Evolutionary conservation across 2,888 invertebrate species (phyloP).

Genomic region (Drosophila melanocephala): DNA sequence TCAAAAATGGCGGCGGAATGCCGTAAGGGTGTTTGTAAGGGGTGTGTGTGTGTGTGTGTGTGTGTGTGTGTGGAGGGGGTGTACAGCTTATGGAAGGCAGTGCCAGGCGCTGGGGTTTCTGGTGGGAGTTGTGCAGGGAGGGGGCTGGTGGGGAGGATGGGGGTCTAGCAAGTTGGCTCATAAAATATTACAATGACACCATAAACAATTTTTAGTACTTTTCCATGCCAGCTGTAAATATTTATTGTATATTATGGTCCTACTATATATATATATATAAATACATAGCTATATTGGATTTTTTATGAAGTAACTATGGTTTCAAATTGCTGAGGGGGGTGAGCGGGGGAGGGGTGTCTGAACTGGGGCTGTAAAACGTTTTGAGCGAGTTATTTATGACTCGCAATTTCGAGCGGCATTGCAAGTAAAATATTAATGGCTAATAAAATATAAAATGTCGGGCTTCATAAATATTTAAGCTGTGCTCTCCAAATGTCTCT

Average conservation of each 20-base stretch:
- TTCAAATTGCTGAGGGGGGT: slow-evolving; percentile 33
- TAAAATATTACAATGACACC: slow-evolving; percentile 82
- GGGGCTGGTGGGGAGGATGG: neutral
- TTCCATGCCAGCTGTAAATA: slow-evolving; percentile 74
- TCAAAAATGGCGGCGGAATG: slow-evolving; percentile 49
- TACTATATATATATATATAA: slow-evolving; percentile 29
- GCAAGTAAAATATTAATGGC: slow-evolving; percentile 69
- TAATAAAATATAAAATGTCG: slow-evolving; percentile 66
- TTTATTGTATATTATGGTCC: slow-evolving; percentile 65
- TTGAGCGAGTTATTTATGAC: slow-evolving; percentile 66
- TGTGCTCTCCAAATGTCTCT: slow-evolving; percentile 17
- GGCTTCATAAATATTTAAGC: slow-evolving; percentile 53
- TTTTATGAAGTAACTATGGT: slow-evolving; percentile 77
- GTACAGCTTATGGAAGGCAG: slow-evolving; percentile 43
- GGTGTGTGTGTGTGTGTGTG: slow-evolving; percentile 1
- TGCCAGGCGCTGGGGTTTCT: slow-evolving; percentile 58
- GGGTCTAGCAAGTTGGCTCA: slow-evolving; percentile 54
- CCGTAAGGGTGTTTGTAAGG: slow-evolving; percentile 35
- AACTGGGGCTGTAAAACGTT: slow-evolving; percentile 35
- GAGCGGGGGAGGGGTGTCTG: neutral
- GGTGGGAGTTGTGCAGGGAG: neutral
- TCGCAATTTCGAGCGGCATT: slow-evolving; percentile 38
- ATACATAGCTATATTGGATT: slow-evolving; percentile 67
- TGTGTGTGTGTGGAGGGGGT: slow-evolving; percentile 3
- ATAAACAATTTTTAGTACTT: slow-evolving; percentile 78